Evolutionary conservation across 1,140 invertebrate species (phyloP).

Genomic region (Drosophila arizonae): DNA sequence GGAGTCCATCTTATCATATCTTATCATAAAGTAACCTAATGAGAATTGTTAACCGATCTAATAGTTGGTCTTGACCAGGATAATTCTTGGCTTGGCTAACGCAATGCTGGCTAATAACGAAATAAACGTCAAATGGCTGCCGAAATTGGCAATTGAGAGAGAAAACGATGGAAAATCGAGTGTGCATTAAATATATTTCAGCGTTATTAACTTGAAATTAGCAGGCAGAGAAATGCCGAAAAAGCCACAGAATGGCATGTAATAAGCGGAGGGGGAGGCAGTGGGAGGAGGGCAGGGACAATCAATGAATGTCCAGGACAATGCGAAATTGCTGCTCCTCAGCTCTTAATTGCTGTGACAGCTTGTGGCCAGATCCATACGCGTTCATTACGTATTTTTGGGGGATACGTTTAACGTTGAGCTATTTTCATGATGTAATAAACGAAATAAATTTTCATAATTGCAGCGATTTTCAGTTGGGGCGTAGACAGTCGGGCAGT

Average conservation of each 20-base stretch:
- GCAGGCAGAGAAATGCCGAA: slow-evolving; percentile 13
- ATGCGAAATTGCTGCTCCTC: slow-evolving; percentile 41
- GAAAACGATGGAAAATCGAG: slow-evolving; percentile 54
- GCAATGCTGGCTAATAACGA: slow-evolving; percentile 22
- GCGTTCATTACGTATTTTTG: background rate
- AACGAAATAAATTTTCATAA: slow-evolving; percentile 80
- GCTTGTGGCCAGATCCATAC: slow-evolving; percentile 61
- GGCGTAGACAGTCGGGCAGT: slow-evolving; percentile 25
- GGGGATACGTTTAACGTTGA: slow-evolving; percentile 34
- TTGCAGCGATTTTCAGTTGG: slow-evolving; percentile 61
- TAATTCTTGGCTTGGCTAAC: slow-evolving; percentile 2
- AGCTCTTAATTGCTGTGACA: slow-evolving; percentile 69
- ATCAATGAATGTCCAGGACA: slow-evolving; percentile 15
- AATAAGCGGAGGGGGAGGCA: background rate
- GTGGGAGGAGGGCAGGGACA: background rate
- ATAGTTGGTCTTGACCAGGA: slow-evolving; percentile 40
- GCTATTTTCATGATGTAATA: slow-evolving; percentile 78
- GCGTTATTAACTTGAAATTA: slow-evolving; percentile 76
- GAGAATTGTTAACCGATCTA: slow-evolving; percentile 57
- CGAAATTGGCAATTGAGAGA: slow-evolving; percentile 43
- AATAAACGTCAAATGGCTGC: slow-evolving; percentile 34
- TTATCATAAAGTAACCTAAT: background rate
- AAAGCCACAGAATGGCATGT: slow-evolving; percentile 23
- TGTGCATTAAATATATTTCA: slow-evolving; percentile 61
- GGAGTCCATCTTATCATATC: background rate